Conservation (phyloP, 2,888 invertebrate genomes). For the Plutella xylostella region DNA sequence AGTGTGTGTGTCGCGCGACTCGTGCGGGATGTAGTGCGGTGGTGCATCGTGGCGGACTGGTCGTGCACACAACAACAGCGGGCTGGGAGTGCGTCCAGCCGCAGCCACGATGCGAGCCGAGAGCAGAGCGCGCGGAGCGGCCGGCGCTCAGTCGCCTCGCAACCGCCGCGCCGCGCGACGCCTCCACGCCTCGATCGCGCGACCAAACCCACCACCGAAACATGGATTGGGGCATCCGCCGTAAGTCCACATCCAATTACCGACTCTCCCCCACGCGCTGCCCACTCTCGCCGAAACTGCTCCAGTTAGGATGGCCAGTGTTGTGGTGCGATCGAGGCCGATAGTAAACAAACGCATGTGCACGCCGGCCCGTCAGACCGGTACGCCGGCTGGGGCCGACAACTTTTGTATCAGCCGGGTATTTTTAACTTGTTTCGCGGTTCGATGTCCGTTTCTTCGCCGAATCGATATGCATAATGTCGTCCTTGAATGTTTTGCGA, state of each 20-base stretch:
- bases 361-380: conserved; percentile 55
- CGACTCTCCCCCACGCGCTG: background rate
- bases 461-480: conserved; percentile 64
- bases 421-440: conserved; percentile 67
- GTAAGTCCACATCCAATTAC: conserved; percentile 42
- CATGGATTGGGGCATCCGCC: conserved; percentile 69
- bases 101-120: conserved; percentile 23
- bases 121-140: conserved; percentile 42
- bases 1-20: conserved; percentile 25
- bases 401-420: conserved; percentile 44
- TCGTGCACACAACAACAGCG: conserved; percentile 12
- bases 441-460: conserved; percentile 64
- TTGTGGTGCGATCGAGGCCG: conserved; percentile 22
- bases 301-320: too few relatives aligned
- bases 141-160: conserved; percentile 55
- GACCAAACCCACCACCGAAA: too few relatives aligned
- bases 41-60: too few relatives aligned
- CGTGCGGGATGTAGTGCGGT: conserved; percentile 36
- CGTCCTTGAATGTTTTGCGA: conserved; percentile 45
- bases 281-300: background rate
- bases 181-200: conserved; percentile 27
- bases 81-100: conserved; percentile 17
- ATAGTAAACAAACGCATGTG: conserved; percentile 70
- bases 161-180: conserved; percentile 57
- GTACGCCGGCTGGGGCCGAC: conserved; percentile 63